A percentile compares a stretch with the other conserved stretches of the same genome.
These are phyloP conservation scores for Netelia fuscicornis DNA, from an alignment of 2,888 invertebrate species.

Conservation along the genomic window DNA sequence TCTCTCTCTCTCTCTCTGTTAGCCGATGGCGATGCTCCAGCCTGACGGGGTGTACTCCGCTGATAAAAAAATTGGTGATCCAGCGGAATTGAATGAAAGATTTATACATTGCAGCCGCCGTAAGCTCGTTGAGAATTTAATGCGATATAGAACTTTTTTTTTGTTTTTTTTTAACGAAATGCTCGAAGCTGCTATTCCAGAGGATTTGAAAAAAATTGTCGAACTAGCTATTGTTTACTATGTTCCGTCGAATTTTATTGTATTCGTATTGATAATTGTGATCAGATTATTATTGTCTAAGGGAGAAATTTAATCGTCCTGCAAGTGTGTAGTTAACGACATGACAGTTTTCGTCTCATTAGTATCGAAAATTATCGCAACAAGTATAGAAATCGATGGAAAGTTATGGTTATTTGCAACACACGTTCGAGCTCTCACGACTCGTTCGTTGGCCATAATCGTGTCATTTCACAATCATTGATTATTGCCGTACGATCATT, in stretches of 20 bases:
- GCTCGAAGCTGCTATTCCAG: neutral
- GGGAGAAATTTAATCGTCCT: neutral
- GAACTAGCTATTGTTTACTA: neutral
- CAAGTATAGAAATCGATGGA: conserved; percentile 6
- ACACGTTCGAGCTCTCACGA: conserved; percentile 40
- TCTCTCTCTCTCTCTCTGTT: neutral
- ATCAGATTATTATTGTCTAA: neutral
- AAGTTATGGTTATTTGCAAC: conserved; percentile 64
- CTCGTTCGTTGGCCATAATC: conserved; percentile 58
- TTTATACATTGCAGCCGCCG: conserved; percentile 47
- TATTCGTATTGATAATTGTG: neutral
- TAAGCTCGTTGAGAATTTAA: conserved; percentile 23
- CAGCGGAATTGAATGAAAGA: conserved; percentile 58
- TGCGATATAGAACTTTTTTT: neutral
- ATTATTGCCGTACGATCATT: conserved; percentile 52
- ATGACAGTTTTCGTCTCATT: neutral
- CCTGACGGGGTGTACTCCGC: conserved; percentile 58
- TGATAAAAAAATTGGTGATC: conserved; percentile 64
- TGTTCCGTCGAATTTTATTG: neutral
- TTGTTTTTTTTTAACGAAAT: neutral
- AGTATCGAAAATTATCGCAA: neutral
- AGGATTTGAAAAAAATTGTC: neutral
- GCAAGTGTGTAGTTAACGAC: neutral
- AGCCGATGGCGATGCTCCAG: conserved; percentile 19
- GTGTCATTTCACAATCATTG: conserved; percentile 69